Percentiles rank a stretch among this genome's conserved stretches.
phyloP scores from a whole-genome alignment of 2,797 vertebrate genomes.

The Gambusia yucatana region DNA sequence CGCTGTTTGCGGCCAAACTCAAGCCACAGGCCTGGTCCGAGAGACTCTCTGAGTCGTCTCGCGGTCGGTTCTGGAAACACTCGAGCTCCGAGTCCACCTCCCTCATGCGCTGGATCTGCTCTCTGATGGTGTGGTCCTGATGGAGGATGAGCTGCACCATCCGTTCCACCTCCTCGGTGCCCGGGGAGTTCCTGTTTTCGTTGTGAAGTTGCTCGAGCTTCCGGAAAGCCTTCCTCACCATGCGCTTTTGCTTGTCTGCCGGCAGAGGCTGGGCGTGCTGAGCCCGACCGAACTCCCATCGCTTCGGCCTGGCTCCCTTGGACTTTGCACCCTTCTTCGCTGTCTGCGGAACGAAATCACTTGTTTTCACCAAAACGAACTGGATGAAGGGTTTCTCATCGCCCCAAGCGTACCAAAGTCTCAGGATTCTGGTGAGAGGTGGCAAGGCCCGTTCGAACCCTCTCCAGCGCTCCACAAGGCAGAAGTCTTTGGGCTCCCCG shows the following conservation, averaged over 20 bases:
- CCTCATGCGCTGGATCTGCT: slow-evolving; percentile 89
- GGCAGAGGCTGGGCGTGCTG: slow-evolving; percentile 87
- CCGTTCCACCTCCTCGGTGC: slow-evolving; percentile 86
- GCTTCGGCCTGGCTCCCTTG: slow-evolving; percentile 77
- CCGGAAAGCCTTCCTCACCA: slow-evolving; percentile 95
- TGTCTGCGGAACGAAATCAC: slow-evolving; percentile 86
- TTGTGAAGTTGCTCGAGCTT: slow-evolving; percentile 94
- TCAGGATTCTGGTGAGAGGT: slow-evolving; percentile 90
- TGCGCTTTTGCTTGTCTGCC: slow-evolving; percentile 90
- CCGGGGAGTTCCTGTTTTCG: slow-evolving; percentile 71
- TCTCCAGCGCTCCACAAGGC: slow-evolving; percentile 93
- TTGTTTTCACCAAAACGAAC: slow-evolving; percentile 89
- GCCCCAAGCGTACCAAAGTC: slow-evolving; percentile 94
- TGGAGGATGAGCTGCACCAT: slow-evolving; percentile 91
- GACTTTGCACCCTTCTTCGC: slow-evolving; percentile 76
- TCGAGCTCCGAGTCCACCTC: slow-evolving; percentile 90
- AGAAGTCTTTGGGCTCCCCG: slow-evolving; percentile 91
- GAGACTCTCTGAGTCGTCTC: not conserved
- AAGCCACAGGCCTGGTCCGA: slow-evolving; percentile 20
- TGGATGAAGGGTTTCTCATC: slow-evolving; percentile 89
- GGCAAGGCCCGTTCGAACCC: slow-evolving; percentile 91
- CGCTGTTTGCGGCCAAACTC: slow-evolving; percentile 11
- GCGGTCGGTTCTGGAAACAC: slow-evolving; percentile 75
- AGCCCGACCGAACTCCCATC: slow-evolving; percentile 82
- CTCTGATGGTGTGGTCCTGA: slow-evolving; percentile 93